Conservation (phyloP, 1,140 invertebrate species). For the Colletes gigas region DNA sequence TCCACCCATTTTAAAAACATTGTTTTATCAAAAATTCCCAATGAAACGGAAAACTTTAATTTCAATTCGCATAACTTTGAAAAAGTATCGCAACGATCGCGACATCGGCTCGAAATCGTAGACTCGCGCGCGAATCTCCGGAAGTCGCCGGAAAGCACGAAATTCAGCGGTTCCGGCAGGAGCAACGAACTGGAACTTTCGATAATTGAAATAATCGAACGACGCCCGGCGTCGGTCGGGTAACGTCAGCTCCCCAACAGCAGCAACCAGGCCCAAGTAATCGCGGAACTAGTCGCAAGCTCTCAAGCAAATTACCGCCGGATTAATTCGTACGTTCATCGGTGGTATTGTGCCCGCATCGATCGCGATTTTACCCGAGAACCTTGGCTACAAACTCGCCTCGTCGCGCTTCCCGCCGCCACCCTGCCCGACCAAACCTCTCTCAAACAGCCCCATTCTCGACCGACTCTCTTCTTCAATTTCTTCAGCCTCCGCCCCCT, state of each 20-base stretch:
- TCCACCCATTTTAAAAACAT: too few relatives aligned
- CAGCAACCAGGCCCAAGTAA: constrained; percentile 1
- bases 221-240: background rate
- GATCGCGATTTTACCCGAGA: constrained; percentile 63
- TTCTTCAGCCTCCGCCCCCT: constrained; percentile 55
- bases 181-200: background rate
- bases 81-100: too few relatives aligned
- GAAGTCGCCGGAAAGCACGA: background rate
- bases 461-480: constrained; percentile 28
- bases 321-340: constrained; percentile 66
- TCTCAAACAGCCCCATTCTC: constrained; percentile 1
- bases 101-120: too few relatives aligned
- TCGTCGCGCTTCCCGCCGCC: background rate
- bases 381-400: constrained; percentile 48
- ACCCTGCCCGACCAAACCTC: background rate
- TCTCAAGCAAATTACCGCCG: constrained; percentile 24
- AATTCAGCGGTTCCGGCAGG: background rate
- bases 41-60: too few relatives aligned
- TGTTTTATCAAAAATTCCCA: too few relatives aligned
- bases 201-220: constrained; percentile 32
- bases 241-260: background rate
- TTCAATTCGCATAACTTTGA: too few relatives aligned
- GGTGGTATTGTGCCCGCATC: constrained; percentile 63
- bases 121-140: background rate
- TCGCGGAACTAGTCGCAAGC: constrained; percentile 8